Evolutionary conservation across 2,888 invertebrate species (phyloP).

Genomic region (Byasa hedistus): DNA sequence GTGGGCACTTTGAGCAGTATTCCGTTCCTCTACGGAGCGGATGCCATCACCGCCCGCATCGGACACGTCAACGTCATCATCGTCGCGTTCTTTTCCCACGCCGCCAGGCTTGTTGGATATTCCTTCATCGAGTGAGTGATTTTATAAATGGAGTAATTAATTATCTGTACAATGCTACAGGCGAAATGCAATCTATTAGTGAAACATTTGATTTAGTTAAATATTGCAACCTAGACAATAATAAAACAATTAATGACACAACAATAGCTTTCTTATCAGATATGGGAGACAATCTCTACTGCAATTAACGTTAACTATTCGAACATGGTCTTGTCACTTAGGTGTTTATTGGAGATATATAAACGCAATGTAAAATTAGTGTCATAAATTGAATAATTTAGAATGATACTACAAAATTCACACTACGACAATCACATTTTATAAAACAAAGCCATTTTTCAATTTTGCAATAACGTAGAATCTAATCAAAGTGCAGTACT

Average conservation of each 20-base stretch:
- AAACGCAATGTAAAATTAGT: no score
- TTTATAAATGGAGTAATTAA: constrained; percentile 1
- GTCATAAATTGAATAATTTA: no score
- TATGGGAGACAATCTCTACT: constrained; percentile 37
- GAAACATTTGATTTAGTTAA: constrained; percentile 12
- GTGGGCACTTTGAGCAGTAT: constrained; percentile 91
- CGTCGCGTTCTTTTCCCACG: constrained; percentile 91
- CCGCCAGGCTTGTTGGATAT: constrained; percentile 89
- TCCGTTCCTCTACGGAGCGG: constrained; percentile 91
- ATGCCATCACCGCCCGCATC: constrained; percentile 88
- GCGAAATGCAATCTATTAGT: background rate
- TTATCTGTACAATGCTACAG: background rate
- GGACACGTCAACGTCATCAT: constrained; percentile 92
- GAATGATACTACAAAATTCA: no score
- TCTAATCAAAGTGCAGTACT: no score
- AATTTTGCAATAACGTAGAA: background rate
- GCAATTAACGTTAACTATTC: constrained; percentile 32
- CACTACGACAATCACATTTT: no score
- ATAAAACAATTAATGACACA: constrained; percentile 43
- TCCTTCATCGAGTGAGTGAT: constrained; percentile 88
- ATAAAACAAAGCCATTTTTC: background rate
- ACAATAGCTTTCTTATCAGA: constrained; percentile 46
- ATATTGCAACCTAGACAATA: constrained; percentile 33
- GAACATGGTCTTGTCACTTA: constrained; percentile 30
- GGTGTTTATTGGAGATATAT: constrained; percentile 9